Conservation (phyloP, 2,113 vertebrate species). For the Phodopus roborovskii region DNA sequence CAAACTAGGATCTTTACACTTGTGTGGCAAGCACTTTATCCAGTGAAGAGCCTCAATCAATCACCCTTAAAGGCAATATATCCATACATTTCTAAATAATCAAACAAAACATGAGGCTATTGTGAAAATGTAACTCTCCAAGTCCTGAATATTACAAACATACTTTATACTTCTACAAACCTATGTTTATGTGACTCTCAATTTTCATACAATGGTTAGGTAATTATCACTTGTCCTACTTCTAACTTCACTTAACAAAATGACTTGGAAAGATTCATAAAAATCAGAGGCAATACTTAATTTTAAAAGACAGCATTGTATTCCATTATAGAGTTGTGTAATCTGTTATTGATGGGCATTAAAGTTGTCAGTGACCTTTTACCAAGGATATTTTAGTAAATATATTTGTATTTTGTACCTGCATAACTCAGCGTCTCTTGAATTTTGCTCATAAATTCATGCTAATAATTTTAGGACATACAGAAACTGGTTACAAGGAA, state of each 20-base stretch:
- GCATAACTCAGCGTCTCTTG: not conserved
- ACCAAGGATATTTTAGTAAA: not conserved
- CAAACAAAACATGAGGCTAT: not conserved
- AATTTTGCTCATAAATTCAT: conserved; percentile 20
- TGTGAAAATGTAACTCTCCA: not conserved
- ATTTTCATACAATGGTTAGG: not conserved
- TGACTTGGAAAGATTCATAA: not conserved
- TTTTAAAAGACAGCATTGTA: not conserved
- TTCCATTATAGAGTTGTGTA: not conserved
- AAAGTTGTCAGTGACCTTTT: conserved; percentile 19
- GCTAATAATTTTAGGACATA: not conserved
- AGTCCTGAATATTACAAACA: not conserved
- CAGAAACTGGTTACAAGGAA: not conserved
- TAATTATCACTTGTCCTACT: not conserved
- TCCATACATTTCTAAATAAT: not conserved
- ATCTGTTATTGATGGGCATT: not conserved
- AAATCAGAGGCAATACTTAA: not conserved
- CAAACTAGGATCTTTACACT: not conserved
- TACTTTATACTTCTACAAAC: not conserved
- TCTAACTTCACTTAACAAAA: not conserved
- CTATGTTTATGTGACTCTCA: too few species aligned
- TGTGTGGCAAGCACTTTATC: not conserved
- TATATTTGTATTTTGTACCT: not conserved
- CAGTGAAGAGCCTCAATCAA: not conserved
- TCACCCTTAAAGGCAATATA: not conserved